Base-by-base conservation (phyloP, 2,113 vertebrate genomes). In the Psephotus haematonotus region DNA sequence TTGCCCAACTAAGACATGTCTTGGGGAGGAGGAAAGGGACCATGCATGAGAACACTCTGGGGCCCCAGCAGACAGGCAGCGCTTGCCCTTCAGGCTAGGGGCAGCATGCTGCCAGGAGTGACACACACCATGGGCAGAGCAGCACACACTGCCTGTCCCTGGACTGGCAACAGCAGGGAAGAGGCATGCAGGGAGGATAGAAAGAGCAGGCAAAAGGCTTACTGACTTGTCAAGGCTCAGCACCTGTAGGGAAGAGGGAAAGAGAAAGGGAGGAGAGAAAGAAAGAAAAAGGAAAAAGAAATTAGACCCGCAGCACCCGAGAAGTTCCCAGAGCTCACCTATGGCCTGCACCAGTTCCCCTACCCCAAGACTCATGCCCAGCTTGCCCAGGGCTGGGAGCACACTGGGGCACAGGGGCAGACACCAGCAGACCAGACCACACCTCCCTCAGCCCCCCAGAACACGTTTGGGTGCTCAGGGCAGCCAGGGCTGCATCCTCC, bases 141-240 rank as follows among this genome's bases (percentile, higher is more conserved):
- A 55, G 70, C 0, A 0, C 0, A 2, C 37, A 71, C 71, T 83
- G 88, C 76, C 69, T 18, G n/a, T 44, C 33, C 53, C 57, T 22
- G 2, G 72, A 53, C 27, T 59, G 28, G 31, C 41, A 49, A 43
- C 59, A 83, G 71, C 47, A 85, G 92, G 88, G 55, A 92, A 86
- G 74, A 94, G 67, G 94, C 91, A 96, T 68, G 92, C 88, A 9
- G 78, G 76, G 90, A 97, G 78, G 69, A 92, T 43, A 88, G 85
- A 97, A 37, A 97, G 93, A 91, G 52, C 57, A 97, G 92, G 79
- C 92, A 91, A 82, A 96, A 97, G 88, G 97, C 97, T 98, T 99
- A 99, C 99, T 99, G 98, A 99, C 99, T 99, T 99, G 98, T 99
- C 99, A 97, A 97, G 96, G 97, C 96, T 97, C 98, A 99, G 99